These are phyloP conservation scores for Galaxea fascicularis DNA, from an alignment of 92 coral and sea anemone genomes.

Conservation along the genomic window DNA sequence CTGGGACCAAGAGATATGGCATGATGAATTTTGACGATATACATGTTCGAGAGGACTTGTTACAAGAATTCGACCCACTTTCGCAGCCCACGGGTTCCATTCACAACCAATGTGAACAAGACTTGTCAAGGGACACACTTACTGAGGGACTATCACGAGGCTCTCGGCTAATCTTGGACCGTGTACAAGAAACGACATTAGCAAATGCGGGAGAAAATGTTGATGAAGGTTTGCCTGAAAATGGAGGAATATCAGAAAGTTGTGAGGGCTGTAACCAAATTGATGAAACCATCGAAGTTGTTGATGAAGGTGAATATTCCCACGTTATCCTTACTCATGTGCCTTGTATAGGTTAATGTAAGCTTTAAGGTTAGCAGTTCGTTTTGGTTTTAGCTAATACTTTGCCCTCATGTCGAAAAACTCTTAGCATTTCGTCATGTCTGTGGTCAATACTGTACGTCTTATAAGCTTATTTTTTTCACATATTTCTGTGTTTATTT, in stretches of 20 bases:
- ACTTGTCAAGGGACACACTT: constrained; percentile 30
- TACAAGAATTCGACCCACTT: constrained; percentile 84
- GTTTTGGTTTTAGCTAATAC: background rate
- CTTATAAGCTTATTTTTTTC: too few species aligned
- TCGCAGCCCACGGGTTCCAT: constrained; percentile 15
- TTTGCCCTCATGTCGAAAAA: too few species aligned
- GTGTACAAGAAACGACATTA: constrained; percentile 10
- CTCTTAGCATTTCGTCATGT: too few species aligned
- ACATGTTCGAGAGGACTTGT: constrained; percentile 21
- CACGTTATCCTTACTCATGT: background rate
- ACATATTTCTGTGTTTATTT: too few species aligned
- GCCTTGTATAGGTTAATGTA: background rate
- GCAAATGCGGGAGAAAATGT: background rate
- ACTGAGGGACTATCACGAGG: constrained; percentile 12
- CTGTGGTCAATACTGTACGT: too few species aligned
- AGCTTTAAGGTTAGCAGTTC: background rate
- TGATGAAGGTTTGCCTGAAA: background rate
- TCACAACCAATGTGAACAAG: constrained; percentile 55
- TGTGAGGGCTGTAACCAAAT: background rate
- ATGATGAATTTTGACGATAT: constrained; percentile 56
- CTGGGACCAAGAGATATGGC: constrained; percentile 74
- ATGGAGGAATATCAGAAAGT: background rate
- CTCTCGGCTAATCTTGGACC: constrained; percentile 23
- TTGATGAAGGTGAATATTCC: background rate
- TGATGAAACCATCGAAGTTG: constrained; percentile 5